Evolutionary conservation across 2,797 vertebrate species (phyloP), one percentile per base, ranked within the genome.

Genomic region (Streptopelia turtur): DNA sequence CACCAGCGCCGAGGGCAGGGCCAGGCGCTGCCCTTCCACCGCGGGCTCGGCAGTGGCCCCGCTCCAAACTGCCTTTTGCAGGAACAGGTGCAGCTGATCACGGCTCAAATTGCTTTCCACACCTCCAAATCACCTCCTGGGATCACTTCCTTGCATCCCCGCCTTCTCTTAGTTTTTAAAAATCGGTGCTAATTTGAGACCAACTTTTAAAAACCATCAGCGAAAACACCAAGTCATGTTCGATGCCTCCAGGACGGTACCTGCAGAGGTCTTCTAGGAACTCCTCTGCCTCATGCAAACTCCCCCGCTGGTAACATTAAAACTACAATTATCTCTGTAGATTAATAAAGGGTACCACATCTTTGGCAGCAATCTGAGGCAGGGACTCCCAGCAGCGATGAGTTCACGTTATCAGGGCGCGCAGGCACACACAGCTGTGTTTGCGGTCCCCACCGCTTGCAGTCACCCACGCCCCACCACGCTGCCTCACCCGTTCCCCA

Each of bases 221-320:
- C 3, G 0, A 28, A n/a, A 64, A n/a, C 0, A 4, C 47, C 9
- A 50, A 89, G 35, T 55, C 56, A 45, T 2, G 0, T 1, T 20
- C 55, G 70, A 79, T 22, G 37, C 50, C 63, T 50, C 49, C 60
- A 33, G 72, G 37, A 68, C 1, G 21, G 56, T 13, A 77, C 60
- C 76, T 68, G 41, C 2, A 0, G 22, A 87, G 49, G 39, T 64
- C 72, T 88, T 75, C 76, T 7, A 91, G 93, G 90, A 95, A 91
- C 1, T 20, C 55, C 80, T 81, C 41, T 0, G 0, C 64, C 85
- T 72, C 30, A 41, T 3, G 18, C 4, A 4, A 79, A 81, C 56
- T 66, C 69, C 76, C 57, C 52, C 1, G 0, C 52, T 70, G 83
- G 45, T 81, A 66, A 82, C 37, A 76, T 10, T 16, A 63, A 84